Percentiles rank a stretch among this genome's conserved stretches.
Conservation (phyloP, 2,797 vertebrate genomes). For the Microctenopoma steveboyesi region DNA sequence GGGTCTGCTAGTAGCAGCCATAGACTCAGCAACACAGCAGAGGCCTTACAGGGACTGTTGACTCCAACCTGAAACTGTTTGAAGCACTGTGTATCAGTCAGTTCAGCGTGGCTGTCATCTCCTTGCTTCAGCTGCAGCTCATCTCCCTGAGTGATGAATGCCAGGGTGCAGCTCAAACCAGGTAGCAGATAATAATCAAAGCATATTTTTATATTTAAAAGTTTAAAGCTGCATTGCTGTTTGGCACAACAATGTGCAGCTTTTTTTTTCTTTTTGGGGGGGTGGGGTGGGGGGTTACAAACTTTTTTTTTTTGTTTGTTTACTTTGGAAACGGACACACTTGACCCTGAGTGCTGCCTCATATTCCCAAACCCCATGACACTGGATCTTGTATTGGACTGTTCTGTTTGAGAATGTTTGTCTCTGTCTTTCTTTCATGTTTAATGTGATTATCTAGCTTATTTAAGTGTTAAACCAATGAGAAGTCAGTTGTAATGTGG, state of each 20-base stretch:
- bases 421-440: conserved; percentile 64
- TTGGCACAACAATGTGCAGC: conserved; percentile 82
- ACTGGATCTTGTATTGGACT: conserved; percentile 89
- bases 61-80: conserved; percentile 78
- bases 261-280: conserved; percentile 76
- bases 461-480: conserved; percentile 85
- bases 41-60: conserved; percentile 92
- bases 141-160: conserved; percentile 72
- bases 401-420: conserved; percentile 60
- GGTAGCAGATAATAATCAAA: conserved; percentile 68
- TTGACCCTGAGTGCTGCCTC: conserved; percentile 93
- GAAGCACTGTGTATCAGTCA: conserved; percentile 84
- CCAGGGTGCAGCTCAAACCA: conserved; percentile 52
- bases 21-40: conserved; percentile 93
- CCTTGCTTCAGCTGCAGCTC: conserved; percentile 86
- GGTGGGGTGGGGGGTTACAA: conserved; percentile 63
- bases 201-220: conserved; percentile 95
- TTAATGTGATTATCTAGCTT: conserved; percentile 82
- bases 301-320: conserved; percentile 75
- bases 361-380: conserved; percentile 79
- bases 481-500: conserved; percentile 78
- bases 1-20: conserved; percentile 84
- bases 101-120: conserved; percentile 84
- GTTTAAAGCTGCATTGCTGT: conserved; percentile 90
- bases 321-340: conserved; percentile 86